Percentiles rank a stretch among this genome's conserved stretches.
phyloP scores from a whole-genome alignment of 2,888 invertebrate species.

The Belgica antarctica region DNA sequence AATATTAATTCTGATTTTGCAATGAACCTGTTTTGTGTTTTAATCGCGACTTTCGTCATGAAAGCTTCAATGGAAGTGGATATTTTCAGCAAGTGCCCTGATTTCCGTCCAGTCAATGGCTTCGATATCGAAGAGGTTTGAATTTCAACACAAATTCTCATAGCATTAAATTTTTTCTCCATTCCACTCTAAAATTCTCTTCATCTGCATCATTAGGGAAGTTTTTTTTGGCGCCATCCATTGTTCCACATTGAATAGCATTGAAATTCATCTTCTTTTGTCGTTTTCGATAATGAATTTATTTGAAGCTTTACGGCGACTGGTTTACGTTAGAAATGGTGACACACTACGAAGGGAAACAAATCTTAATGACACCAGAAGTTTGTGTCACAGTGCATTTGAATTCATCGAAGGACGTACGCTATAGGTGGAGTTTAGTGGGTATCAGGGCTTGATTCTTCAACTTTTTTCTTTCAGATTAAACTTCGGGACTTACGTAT shows the following conservation, averaged over 20 bases:
- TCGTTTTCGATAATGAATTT: not conserved
- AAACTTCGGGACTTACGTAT: not conserved
- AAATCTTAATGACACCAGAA: not conserved
- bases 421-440: not conserved
- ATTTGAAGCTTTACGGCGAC: slow-evolving; percentile 11
- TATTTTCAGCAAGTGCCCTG: not conserved
- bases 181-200: not conserved
- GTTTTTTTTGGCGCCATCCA: not conserved
- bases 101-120: not conserved
- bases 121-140: not conserved
- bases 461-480: not conserved
- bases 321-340: not conserved
- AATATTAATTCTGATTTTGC: too few species aligned
- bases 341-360: not conserved
- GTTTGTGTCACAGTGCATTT: not conserved
- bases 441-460: not conserved
- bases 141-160: not conserved
- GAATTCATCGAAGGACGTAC: not conserved
- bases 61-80: not conserved
- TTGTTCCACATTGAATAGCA: not conserved
- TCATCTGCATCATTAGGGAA: not conserved
- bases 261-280: not conserved
- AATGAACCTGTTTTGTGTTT: not conserved
- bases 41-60: not conserved
- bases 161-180: not conserved